Conservation (phyloP, 2,113 vertebrate genomes). For the Corvus hawaiiensis region DNA sequence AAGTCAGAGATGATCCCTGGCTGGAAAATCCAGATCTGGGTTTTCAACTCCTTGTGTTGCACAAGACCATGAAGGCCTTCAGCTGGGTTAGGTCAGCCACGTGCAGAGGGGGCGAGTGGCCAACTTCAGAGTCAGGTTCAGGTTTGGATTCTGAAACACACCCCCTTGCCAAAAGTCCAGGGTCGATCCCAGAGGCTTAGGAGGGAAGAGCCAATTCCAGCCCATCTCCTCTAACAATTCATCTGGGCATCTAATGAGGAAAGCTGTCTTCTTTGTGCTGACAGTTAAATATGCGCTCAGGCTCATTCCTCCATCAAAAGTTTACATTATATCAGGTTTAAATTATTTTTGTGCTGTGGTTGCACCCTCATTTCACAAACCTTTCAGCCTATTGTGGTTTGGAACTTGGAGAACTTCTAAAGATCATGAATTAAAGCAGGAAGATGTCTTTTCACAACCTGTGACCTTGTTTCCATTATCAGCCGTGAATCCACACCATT, state of each 20-base stretch:
- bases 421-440: not conserved
- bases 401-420: not conserved
- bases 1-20: not conserved
- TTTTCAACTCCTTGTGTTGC: not conserved
- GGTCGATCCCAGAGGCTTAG: not conserved
- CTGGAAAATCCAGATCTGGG: not conserved
- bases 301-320: not conserved
- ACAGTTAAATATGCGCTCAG: conserved; percentile 1
- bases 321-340: not conserved
- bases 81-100: not conserved
- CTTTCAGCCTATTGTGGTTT: not conserved
- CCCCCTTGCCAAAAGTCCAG: not conserved
- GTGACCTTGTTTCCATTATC: not conserved
- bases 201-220: not conserved
- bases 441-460: not conserved
- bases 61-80: not conserved
- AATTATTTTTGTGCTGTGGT: not conserved
- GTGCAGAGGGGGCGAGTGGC: not conserved
- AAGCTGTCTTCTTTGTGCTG: not conserved
- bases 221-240: not conserved
- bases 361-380: not conserved
- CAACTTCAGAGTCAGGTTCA: not conserved
- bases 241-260: conserved; percentile 6
- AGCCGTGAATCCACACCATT: not conserved
- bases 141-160: not conserved